Base-by-base conservation (phyloP, 1,140 invertebrate genomes). In the Elymnias hypermnestra region DNA sequence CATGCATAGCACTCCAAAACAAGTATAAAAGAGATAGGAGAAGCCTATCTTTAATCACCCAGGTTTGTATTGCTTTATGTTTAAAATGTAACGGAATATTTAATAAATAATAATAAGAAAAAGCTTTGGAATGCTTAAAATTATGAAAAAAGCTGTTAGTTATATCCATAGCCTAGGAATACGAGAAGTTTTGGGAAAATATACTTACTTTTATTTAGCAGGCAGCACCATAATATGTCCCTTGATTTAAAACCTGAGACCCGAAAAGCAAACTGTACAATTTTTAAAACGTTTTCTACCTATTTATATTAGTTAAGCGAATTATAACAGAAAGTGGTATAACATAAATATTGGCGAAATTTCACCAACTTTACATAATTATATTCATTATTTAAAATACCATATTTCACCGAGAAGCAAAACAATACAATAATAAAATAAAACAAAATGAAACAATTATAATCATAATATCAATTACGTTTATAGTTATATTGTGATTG, bases 171-270 rank as follows among this genome's bases (percentile, higher is more conserved):
- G 13, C 31, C 18, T 12, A 29, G 26, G 7, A 33, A 7, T 7
- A 15, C 8, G 15, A 7, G 13, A 2, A 33, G 10, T 13, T 10
- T 33, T 15, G 25, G 14, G 17, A 40, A 46, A 28, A 14, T 25
- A 37, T 53, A 53, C 50, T 53, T 25, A 53, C 50, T 45, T 53
- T 37, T 23, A 1, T 15, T 38, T 51, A 51, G 15, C 41, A 25
- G 26, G 28, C 13, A 35, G 22, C 36, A 44, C 36, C 29, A 23
- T 10, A 39, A 39, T 22, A 21, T n/a, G n/a, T 44, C 41, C 44
- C 28, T 29, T 37, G 6, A 15, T 17, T 37, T 51, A 18, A 36
- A 31, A 43, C 49, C 36, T 40, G 14, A 39, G 8, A 52, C 49
- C 49, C 49, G 29, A 39, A 35, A 52, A 52, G 49, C 49, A 21